Evolutionary conservation across 1,140 invertebrate species (phyloP), one percentile per base, ranked within the genome.

Genomic region (Conopomorpha cramerella): DNA sequence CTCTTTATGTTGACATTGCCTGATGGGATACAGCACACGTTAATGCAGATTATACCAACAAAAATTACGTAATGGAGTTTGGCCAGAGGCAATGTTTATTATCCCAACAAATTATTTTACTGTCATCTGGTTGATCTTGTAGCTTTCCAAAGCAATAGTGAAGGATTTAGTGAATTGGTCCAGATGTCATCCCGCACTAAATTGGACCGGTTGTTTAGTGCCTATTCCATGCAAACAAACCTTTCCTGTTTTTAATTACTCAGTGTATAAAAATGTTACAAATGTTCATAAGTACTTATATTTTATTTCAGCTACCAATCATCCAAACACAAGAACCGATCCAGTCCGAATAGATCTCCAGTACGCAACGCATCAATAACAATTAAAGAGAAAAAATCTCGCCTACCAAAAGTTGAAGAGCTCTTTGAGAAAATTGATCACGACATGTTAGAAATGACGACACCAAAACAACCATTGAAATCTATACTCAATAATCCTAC

Each of bases 331-430:
- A n/a, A n/a, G n/a, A n/a, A n/a, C n/a, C n/a, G n/a, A n/a, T n/a
- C n/a, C n/a, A n/a, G n/a, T n/a, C n/a, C n/a, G n/a, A n/a, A n/a
- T n/a, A n/a, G n/a, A n/a, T n/a, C n/a, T n/a, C n/a, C n/a, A n/a
- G n/a, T n/a, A n/a, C n/a, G n/a, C n/a, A n/a, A n/a, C n/a, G 65
- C 67, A 53, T 39, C 66, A 42, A 59, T 62, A 32, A 67, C 64
- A 52, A 16, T 70, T 30, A 66, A 72, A 38, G 67, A 76, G 18
- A 56, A 36, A 19, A 41, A 60, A 28, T 52, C n/a, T n/a, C n/a
- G n/a, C n/a, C n/a, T 76, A 41, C 67, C 71, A 31, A 72, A 76
- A 61, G 71, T 76, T 34, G 71, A 76, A 37, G 71, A 76, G 41
- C 40, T 76, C 19, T 35, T 76, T 16, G 71, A 76, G 38, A 76